phyloP scores from a whole-genome alignment of 1,140 invertebrate genomes.

The Apocrypta bakeri region DNA sequence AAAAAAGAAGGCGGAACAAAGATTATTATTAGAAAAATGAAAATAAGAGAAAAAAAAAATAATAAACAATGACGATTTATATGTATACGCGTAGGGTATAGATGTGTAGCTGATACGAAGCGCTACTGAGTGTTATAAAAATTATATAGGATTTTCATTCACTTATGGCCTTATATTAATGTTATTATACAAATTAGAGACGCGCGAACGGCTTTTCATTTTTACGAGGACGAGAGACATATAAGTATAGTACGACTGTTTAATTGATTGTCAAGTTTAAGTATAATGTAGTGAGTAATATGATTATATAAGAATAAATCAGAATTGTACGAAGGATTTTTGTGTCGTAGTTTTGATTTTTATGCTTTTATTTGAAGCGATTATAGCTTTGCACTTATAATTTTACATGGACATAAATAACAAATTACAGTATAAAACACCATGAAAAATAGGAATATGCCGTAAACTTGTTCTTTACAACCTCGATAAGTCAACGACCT shows the following conservation, averaged over 20 bases:
- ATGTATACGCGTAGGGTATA: slow-evolving; percentile 1
- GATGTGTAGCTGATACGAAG: background rate
- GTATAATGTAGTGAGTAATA: background rate
- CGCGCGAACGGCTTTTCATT: background rate
- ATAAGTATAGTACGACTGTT: background rate
- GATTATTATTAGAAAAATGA: background rate
- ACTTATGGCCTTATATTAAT: background rate
- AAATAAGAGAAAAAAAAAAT: no score
- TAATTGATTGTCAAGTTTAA: background rate
- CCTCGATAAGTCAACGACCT: background rate
- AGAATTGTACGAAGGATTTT: background rate
- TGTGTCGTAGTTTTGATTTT: background rate
- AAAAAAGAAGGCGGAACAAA: background rate
- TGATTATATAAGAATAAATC: background rate
- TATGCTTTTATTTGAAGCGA: no score
- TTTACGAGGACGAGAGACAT: background rate
- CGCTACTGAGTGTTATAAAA: background rate
- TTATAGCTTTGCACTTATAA: no score
- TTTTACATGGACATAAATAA: no score
- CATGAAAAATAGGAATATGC: no score
- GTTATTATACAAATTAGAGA: background rate
- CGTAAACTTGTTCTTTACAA: background rate
- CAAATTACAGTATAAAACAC: no score
- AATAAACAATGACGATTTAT: background rate
- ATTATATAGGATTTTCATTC: background rate